Evolutionary conservation across 1,140 invertebrate species (phyloP).

Genomic region (Diorhabda elongata): DNA sequence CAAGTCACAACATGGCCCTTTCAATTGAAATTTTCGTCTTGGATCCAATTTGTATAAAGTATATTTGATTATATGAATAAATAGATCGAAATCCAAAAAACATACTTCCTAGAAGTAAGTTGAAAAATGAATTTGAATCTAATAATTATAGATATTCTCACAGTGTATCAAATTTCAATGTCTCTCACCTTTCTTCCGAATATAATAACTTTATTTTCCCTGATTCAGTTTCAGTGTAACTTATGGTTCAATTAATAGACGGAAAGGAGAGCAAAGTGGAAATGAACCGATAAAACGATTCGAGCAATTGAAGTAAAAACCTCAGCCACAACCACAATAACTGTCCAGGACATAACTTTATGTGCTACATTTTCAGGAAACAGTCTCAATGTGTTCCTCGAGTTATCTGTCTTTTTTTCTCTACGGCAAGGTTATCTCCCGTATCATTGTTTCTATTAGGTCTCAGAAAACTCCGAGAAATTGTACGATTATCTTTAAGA

Average conservation of each 20-base stretch:
- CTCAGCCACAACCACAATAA: slow-evolving; percentile 11
- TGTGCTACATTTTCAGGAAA: slow-evolving; percentile 8
- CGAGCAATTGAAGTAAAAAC: slow-evolving; percentile 3
- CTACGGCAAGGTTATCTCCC: background rate
- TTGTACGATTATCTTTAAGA: too few species aligned
- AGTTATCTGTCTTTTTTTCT: slow-evolving; percentile 5
- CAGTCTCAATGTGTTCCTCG: slow-evolving; percentile 12
- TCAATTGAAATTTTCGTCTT: too few species aligned
- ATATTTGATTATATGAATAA: too few species aligned
- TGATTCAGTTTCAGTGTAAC: background rate
- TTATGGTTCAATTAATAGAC: background rate
- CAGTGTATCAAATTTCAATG: too few species aligned
- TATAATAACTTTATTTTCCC: background rate
- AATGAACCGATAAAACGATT: background rate
- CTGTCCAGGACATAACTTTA: slow-evolving; percentile 12
- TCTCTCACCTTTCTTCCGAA: too few species aligned
- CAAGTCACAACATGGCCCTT: too few species aligned
- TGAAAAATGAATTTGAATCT: too few species aligned
- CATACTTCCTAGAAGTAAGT: too few species aligned
- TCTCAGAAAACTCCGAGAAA: too few species aligned
- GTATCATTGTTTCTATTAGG: slow-evolving; percentile 10
- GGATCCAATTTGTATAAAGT: too few species aligned
- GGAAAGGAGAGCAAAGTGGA: background rate
- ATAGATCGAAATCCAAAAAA: too few species aligned
- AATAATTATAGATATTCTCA: too few species aligned